A percentile compares a stretch with the other conserved stretches of the same genome.
Evolutionary conservation across 2,888 invertebrate genomes (phyloP).

Genomic region (Stegana nigrithorax): DNA sequence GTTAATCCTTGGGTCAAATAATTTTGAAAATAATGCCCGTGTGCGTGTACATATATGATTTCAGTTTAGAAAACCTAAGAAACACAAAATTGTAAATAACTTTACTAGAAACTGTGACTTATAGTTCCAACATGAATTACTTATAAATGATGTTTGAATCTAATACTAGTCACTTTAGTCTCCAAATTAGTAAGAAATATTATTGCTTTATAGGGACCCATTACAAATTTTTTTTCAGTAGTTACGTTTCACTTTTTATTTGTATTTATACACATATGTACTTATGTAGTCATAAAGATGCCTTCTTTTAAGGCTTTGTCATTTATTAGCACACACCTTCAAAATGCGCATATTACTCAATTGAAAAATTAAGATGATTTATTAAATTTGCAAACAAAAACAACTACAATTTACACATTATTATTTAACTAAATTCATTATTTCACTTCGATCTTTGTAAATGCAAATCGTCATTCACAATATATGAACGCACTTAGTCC

Average conservation of each 20-base stretch:
- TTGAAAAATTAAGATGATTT: constrained; percentile 48
- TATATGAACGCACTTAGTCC: no score
- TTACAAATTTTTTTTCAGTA: constrained; percentile 9
- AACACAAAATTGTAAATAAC: no score
- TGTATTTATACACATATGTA: no score
- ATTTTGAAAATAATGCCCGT: constrained; percentile 30
- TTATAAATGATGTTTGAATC: no score
- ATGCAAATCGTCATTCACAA: no score
- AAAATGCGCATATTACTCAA: constrained; percentile 66
- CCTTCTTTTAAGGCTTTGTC: constrained; percentile 16
- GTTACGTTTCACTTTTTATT: constrained; percentile 49
- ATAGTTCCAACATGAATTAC: constrained; percentile 24
- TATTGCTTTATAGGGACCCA: neutral
- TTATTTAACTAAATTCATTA: no score
- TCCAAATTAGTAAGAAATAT: neutral
- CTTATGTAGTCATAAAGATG: neutral
- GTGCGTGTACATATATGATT: no score
- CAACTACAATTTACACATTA: no score
- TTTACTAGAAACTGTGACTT: constrained; percentile 28
- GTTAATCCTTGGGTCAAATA: neutral
- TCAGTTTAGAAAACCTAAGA: no score
- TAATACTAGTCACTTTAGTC: no score
- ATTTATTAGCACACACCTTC: constrained; percentile 56
- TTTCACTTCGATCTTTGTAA: no score
- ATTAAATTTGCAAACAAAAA: constrained; percentile 17